Evolutionary conservation across 1,140 invertebrate genomes (phyloP).

Genomic region (Bacillus rossius): DNA sequence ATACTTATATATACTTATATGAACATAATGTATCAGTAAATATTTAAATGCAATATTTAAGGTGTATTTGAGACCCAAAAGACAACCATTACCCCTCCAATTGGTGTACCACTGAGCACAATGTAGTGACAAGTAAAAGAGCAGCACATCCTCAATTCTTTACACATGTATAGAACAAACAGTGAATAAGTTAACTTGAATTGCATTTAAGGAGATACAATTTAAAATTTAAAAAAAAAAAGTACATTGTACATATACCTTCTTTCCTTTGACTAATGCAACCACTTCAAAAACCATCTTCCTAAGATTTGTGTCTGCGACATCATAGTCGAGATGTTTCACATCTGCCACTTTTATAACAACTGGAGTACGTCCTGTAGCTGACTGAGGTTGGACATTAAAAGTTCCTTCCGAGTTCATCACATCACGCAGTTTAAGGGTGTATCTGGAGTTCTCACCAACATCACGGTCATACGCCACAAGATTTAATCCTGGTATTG

Average conservation of each 20-base stretch:
- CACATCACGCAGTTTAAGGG: slow-evolving; percentile 54
- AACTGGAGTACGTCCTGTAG: slow-evolving; percentile 66
- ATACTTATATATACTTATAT: no score
- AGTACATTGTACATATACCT: background rate
- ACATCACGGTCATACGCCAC: slow-evolving; percentile 69
- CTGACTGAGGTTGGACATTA: slow-evolving; percentile 56
- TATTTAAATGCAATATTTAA: no score
- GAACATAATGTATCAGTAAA: no score
- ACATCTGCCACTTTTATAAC: slow-evolving; percentile 63
- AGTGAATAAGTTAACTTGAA: no score
- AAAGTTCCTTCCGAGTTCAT: slow-evolving; percentile 56
- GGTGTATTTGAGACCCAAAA: no score
- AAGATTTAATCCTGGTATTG: slow-evolving; percentile 59
- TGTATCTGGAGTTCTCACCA: slow-evolving; percentile 69
- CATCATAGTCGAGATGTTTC: slow-evolving; percentile 64
- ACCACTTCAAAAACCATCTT: slow-evolving; percentile 66
- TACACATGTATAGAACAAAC: no score
- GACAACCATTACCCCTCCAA: no score
- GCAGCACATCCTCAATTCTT: no score
- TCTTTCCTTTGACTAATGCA: slow-evolving; percentile 49
- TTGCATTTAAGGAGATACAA: no score
- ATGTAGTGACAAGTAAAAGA: no score
- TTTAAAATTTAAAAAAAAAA: no score
- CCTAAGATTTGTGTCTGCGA: slow-evolving; percentile 49
- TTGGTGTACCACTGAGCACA: no score